phyloP scores from a whole-genome alignment of 2,888 invertebrate species.

The Papilio gigon region DNA sequence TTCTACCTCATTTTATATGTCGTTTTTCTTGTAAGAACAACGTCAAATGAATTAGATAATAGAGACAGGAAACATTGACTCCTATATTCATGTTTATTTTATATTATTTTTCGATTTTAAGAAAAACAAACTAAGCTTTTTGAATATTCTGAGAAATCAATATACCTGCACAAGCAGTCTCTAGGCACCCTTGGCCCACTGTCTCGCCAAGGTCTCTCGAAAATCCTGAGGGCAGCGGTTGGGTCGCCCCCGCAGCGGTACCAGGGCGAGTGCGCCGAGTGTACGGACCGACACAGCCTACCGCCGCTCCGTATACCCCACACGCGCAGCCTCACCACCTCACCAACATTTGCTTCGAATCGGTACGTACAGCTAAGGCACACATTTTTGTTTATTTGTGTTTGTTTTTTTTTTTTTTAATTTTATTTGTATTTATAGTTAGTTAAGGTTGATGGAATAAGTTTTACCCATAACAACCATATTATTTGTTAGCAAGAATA shows the following conservation, averaged over 20 bases:
- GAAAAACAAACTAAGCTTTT: background rate
- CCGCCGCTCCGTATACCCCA: conserved; percentile 87
- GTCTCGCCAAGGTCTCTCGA: conserved; percentile 87
- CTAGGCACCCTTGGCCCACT: conserved; percentile 85
- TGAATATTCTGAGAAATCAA: background rate
- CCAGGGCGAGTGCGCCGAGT: conserved; percentile 85
- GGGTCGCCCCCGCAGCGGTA: conserved; percentile 87
- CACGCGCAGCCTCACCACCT: conserved; percentile 89
- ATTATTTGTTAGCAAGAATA: too few relatives aligned
- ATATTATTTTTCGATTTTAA: background rate
- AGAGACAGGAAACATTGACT: too few relatives aligned
- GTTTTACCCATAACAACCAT: too few relatives aligned
- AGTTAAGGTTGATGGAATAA: too few relatives aligned
- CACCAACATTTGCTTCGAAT: conserved; percentile 92
- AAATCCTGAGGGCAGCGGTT: conserved; percentile 87
- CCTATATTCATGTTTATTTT: too few relatives aligned
- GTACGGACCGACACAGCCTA: conserved; percentile 81
- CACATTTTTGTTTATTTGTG: background rate
- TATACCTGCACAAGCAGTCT: conserved; percentile 89
- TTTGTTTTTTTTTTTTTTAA: background rate
- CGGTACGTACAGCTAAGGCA: conserved; percentile 90
- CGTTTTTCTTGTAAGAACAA: too few relatives aligned
- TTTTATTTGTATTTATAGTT: background rate
- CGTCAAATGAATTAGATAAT: too few relatives aligned
- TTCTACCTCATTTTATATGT: too few relatives aligned